These are phyloP conservation scores for Cossypha caffra DNA, from an alignment of 2,797 vertebrate genomes.

Conservation along the genomic window DNA sequence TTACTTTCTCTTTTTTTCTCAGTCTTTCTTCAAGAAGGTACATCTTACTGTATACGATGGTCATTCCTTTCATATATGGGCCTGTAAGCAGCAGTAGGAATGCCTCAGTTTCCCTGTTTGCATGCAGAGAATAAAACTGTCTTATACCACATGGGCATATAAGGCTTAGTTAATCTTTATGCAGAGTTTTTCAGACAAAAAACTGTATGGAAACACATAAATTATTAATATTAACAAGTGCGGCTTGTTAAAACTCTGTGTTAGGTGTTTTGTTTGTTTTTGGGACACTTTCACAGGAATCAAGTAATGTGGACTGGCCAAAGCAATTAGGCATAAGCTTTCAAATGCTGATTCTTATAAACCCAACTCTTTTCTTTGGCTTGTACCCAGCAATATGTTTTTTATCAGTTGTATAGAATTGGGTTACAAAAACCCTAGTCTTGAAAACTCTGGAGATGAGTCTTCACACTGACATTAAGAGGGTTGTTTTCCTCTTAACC, in stretches of 20 bases:
- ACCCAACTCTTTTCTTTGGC: conserved; percentile 5
- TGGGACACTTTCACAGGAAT: background rate
- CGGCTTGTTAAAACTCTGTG: background rate
- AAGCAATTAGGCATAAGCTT: conserved; percentile 8
- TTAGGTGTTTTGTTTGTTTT: background rate
- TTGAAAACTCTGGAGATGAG: background rate
- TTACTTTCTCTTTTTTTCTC: background rate
- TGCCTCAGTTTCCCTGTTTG: background rate
- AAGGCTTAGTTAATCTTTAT: background rate
- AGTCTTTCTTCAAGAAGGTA: background rate
- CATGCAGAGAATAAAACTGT: background rate
- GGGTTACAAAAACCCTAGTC: accelerated
- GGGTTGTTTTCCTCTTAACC: background rate
- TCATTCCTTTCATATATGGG: background rate
- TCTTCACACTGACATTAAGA: background rate
- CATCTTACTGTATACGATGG: background rate
- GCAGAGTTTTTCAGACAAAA: background rate
- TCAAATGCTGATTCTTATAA: conserved; percentile 48
- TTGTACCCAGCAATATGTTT: conserved; percentile 24
- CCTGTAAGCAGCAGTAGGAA: background rate
- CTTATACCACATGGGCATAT: background rate
- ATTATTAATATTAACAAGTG: background rate
- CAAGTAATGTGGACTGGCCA: background rate
- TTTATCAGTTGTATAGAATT: background rate
- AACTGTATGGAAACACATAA: background rate